A percentile compares a stretch with the other conserved stretches of the same genome.
Evolutionary conservation across 1,140 invertebrate genomes (phyloP).

Genomic region (Aporrectodea caliginosa): DNA sequence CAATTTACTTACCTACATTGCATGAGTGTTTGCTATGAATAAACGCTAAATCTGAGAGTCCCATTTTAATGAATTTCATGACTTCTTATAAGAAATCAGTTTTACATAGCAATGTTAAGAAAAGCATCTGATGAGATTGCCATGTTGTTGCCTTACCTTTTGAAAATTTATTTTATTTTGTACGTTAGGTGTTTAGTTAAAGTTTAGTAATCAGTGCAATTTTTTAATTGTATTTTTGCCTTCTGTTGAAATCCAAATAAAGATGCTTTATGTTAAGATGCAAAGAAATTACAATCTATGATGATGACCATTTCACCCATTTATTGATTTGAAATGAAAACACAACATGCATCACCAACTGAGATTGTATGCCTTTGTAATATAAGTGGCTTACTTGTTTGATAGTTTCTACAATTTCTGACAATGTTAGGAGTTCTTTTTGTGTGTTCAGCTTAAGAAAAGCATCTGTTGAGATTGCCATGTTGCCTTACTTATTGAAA

Average conservation of each 20-base stretch:
- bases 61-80: no score
- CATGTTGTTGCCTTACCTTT: neutral
- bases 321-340: slow-evolving; percentile 6
- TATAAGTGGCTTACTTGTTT: neutral
- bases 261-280: neutral
- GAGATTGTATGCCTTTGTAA: slow-evolving; percentile 18
- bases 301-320: neutral
- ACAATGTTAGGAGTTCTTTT: neutral
- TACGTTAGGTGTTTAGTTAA: neutral
- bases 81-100: neutral
- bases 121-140: neutral
- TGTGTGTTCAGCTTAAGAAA: no score
- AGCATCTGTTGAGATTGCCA: neutral
- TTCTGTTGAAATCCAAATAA: neutral
- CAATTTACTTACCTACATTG: no score
- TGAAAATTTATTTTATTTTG: neutral
- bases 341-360: slow-evolving; percentile 35
- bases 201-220: neutral
- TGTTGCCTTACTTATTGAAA: neutral
- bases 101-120: no score
- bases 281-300: neutral
- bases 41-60: no score
- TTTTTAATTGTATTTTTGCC: neutral
- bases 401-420: neutral
- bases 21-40: no score